These are phyloP conservation scores for Calameuta filiformis DNA, from an alignment of 2,888 invertebrate species.

Conservation along the genomic window DNA sequence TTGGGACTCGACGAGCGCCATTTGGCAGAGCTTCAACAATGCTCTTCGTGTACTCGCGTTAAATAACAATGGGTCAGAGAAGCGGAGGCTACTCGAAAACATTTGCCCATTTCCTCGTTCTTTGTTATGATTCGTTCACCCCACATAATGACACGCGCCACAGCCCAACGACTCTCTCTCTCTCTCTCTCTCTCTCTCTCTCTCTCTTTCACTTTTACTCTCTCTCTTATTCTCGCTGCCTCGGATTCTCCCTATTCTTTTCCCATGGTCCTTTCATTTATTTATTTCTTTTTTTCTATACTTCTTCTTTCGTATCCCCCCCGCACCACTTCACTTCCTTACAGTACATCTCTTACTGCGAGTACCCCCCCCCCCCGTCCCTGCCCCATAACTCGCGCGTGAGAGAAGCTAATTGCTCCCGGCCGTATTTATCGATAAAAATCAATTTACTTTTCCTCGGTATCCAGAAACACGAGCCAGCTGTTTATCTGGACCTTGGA, in stretches of 20 bases:
- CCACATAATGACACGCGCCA: conserved; percentile 44
- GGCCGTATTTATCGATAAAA: not conserved
- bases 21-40: conserved; percentile 47
- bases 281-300: not conserved
- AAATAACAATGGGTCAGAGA: conserved; percentile 40
- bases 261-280: not conserved
- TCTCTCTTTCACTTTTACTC: not conserved
- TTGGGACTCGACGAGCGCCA: conserved; percentile 25
- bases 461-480: not conserved
- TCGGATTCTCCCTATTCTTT: not conserved
- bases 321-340: not conserved
- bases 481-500: not conserved
- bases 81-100: conserved; percentile 24
- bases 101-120: conserved; percentile 31
- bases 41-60: conserved; percentile 30
- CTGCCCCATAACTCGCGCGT: not conserved
- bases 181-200: not conserved
- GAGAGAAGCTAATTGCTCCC: conserved; percentile 39
- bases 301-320: conserved; percentile 24
- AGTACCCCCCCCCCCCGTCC: not conserved
- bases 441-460: not conserved
- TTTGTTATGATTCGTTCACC: conserved; percentile 45
- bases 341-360: not conserved
- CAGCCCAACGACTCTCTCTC: conserved; percentile 14
- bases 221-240: not conserved